phyloP scores from a whole-genome alignment of 2,113 vertebrate genomes.

The Aix galericulata region DNA sequence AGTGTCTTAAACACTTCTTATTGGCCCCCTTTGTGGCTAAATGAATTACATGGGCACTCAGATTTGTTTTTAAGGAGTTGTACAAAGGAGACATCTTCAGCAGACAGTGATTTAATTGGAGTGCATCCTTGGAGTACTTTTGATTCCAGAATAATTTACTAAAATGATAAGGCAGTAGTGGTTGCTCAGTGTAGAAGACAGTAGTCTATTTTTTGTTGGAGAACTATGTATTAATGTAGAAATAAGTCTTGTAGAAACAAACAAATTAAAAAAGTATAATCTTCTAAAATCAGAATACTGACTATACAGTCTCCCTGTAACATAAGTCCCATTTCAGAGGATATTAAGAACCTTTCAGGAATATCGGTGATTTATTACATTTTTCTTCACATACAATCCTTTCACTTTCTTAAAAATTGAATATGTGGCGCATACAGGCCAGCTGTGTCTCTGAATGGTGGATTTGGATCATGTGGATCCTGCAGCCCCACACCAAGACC shows the following conservation, averaged over 20 bases:
- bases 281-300: background rate
- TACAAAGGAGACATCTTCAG: background rate
- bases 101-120: background rate
- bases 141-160: background rate
- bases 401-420: background rate
- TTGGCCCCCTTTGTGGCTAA: background rate
- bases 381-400: background rate
- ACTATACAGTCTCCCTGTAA: background rate
- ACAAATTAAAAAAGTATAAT: background rate
- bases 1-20: background rate
- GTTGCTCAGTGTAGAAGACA: background rate
- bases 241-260: background rate
- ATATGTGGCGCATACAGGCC: background rate
- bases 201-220: background rate
- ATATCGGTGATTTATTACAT: background rate
- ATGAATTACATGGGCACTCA: background rate
- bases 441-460: background rate
- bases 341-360: background rate
- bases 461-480: background rate
- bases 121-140: fast-evolving
- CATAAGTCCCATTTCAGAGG: background rate
- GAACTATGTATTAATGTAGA: background rate
- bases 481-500: background rate
- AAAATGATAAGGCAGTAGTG: background rate
- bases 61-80: background rate